A percentile compares a stretch with the other conserved stretches of the same genome.
Evolutionary conservation across 2,113 vertebrate species (phyloP).

Genomic region (Parus major): DNA sequence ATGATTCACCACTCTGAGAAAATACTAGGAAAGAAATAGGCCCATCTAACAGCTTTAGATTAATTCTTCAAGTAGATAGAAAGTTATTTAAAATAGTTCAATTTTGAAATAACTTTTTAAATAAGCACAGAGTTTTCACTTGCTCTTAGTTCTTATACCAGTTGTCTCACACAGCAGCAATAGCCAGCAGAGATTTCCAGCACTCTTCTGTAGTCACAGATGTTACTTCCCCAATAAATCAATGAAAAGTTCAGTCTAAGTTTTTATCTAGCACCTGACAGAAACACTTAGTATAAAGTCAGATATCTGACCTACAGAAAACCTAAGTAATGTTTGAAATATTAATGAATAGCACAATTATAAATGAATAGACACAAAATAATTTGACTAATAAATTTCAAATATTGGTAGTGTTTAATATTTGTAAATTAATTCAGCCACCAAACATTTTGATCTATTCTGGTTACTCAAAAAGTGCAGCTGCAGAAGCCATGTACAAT

Average conservation of each 20-base stretch:
- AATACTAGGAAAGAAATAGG: not conserved
- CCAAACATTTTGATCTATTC: not conserved
- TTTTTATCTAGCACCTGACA: not conserved
- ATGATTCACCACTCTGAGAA: not conserved
- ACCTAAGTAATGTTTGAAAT: not conserved
- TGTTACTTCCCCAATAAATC: not conserved
- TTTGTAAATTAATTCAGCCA: not conserved
- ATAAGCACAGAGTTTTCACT: not conserved
- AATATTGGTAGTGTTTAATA: not conserved
- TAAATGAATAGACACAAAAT: not conserved
- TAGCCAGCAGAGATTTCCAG: not conserved
- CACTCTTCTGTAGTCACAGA: not conserved
- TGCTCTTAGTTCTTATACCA: not conserved
- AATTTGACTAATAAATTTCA: not conserved
- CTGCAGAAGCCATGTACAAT: not conserved
- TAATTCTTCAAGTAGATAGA: not conserved
- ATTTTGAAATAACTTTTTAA: not conserved
- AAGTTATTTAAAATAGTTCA: not conserved
- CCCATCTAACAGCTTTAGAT: not conserved
- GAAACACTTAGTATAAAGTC: not conserved
- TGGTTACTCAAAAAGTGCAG: not conserved
- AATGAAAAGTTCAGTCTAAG: not conserved
- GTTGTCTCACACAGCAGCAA: not conserved
- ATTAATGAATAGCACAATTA: not conserved
- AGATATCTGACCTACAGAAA: not conserved